Evolutionary conservation across 2,888 invertebrate species (phyloP).

Genomic region (Plusia festucae): DNA sequence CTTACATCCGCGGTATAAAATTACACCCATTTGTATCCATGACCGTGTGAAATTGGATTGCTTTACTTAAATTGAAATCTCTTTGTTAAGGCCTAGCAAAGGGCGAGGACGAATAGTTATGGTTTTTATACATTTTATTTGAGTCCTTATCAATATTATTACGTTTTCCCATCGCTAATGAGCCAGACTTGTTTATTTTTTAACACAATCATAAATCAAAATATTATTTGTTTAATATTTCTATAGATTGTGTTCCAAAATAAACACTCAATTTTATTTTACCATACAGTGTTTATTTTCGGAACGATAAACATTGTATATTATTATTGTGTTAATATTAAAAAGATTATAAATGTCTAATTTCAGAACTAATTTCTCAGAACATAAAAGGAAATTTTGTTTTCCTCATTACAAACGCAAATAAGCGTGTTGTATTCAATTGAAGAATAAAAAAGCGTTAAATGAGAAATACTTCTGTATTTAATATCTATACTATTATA

Average conservation of each 20-base stretch:
- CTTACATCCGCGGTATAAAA: slow-evolving; percentile 63
- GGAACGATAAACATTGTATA: background rate
- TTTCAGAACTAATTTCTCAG: background rate
- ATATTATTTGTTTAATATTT: background rate
- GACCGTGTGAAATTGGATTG: slow-evolving; percentile 78
- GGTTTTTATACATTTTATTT: slow-evolving; percentile 26
- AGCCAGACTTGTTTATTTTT: too few relatives aligned
- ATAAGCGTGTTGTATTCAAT: background rate
- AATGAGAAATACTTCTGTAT: too few relatives aligned
- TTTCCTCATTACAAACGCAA: too few relatives aligned
- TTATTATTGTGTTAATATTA: background rate
- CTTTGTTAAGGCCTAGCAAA: slow-evolving; percentile 57
- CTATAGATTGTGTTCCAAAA: background rate
- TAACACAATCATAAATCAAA: too few relatives aligned
- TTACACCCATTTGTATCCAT: slow-evolving; percentile 73
- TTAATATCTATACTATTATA: too few relatives aligned
- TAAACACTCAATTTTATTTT: background rate
- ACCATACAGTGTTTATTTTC: too few relatives aligned
- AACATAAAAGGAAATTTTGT: too few relatives aligned
- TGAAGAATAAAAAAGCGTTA: too few relatives aligned
- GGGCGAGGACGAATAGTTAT: slow-evolving; percentile 27
- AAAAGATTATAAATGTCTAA: background rate
- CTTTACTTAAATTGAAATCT: slow-evolving; percentile 77
- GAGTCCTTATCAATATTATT: slow-evolving; percentile 12
- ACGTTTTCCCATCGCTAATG: too few relatives aligned